phyloP scores from a whole-genome alignment of 1,140 invertebrate genomes.

The Drosophila lacertosa region DNA sequence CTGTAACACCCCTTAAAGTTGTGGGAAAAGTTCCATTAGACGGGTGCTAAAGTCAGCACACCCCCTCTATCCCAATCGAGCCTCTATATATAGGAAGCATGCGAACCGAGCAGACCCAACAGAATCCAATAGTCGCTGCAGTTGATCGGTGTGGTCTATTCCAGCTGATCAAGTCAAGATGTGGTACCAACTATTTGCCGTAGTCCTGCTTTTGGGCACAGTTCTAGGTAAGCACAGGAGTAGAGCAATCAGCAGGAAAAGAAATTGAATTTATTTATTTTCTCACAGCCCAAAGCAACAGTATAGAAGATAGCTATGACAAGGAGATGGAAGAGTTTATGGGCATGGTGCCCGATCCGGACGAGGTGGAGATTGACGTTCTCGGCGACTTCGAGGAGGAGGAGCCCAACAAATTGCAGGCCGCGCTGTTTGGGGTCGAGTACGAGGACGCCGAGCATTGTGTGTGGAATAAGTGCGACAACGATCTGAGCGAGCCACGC shows the following conservation, averaged over 20 bases:
- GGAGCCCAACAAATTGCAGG: conserved; percentile 44
- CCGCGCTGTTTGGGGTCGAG: conserved; percentile 56
- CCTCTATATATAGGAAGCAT: conserved; percentile 50
- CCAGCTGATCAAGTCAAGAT: conserved; percentile 52
- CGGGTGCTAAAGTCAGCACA: conserved; percentile 3
- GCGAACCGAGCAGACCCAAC: conserved; percentile 26
- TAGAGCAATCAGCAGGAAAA: too few relatives aligned
- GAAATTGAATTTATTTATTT: too few relatives aligned
- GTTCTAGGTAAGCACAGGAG: conserved; percentile 33
- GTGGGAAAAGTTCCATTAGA: too few relatives aligned
- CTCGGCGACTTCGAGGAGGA: conserved; percentile 49
- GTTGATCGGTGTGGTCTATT: conserved; percentile 21
- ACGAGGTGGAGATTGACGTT: conserved; percentile 25
- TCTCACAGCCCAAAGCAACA: conserved; percentile 33
- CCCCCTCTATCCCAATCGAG: too few relatives aligned
- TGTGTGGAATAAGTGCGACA: conserved; percentile 72
- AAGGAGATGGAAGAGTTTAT: conserved; percentile 64
- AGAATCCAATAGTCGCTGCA: conserved; percentile 54
- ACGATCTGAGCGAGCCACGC: conserved; percentile 58
- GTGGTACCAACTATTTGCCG: conserved; percentile 27
- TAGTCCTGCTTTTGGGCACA: conserved; percentile 39
- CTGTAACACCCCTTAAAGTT: not conserved
- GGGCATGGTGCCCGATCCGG: conserved; percentile 39
- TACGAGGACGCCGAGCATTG: conserved; percentile 51
- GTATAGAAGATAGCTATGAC: conserved; percentile 42